Evolutionary conservation across 2,888 invertebrate species (phyloP).

Genomic region (Nudaria mundana): DNA sequence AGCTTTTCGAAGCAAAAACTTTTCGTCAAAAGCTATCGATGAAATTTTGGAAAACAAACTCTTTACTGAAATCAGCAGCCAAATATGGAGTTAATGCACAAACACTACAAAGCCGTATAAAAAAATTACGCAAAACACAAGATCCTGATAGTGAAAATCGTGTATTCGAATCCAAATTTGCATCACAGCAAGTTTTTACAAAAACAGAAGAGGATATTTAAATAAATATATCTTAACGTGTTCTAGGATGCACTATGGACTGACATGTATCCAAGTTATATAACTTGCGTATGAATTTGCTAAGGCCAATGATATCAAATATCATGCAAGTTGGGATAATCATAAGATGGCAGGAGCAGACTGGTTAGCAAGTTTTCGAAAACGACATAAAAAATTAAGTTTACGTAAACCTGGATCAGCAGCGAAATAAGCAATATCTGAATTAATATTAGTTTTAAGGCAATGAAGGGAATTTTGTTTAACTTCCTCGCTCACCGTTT

Average conservation of each 20-base stretch:
- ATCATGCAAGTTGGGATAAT: constrained; percentile 10
- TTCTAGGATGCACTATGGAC: constrained; percentile 8
- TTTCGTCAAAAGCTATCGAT: too few species aligned
- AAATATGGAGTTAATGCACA: too few species aligned
- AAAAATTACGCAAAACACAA: too few species aligned
- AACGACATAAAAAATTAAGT: constrained; percentile 5
- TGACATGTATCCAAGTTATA: constrained; percentile 3
- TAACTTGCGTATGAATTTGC: constrained; percentile 10
- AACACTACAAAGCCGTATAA: too few species aligned
- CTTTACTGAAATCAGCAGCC: too few species aligned
- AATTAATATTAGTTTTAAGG: too few species aligned
- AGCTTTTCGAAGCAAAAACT: too few species aligned
- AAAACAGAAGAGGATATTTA: background rate
- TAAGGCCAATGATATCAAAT: constrained; percentile 6
- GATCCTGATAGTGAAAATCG: too few species aligned
- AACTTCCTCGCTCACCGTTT: too few species aligned
- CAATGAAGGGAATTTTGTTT: too few species aligned
- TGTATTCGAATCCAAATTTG: background rate
- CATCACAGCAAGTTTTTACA: background rate
- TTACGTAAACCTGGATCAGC: constrained; percentile 7
- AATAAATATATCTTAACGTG: constrained; percentile 3
- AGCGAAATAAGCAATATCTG: too few species aligned
- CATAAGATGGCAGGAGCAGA: constrained; percentile 14
- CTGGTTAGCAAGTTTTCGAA: constrained; percentile 11
- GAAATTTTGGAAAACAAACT: too few species aligned